Percentiles rank a stretch among this genome's conserved stretches.
These are phyloP conservation scores for Caiman crocodilus DNA, from an alignment of 2,797 vertebrate species.

Conservation along the genomic window DNA sequence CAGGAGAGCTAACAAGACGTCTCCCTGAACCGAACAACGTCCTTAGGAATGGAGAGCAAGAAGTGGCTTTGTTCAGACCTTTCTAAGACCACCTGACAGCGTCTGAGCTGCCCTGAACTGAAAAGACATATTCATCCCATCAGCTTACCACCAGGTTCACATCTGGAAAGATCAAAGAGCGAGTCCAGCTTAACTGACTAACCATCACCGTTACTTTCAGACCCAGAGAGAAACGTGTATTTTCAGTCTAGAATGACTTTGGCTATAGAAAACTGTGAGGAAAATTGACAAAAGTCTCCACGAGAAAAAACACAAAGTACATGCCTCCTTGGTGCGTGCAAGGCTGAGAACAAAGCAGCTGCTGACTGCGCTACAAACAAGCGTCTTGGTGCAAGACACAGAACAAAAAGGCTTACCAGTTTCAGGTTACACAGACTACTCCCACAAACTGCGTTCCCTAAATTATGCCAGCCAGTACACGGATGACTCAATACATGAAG, in stretches of 20 bases:
- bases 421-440: not conserved
- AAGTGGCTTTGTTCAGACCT: not conserved
- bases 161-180: not conserved
- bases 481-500: not conserved
- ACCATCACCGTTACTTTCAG: not conserved
- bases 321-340: not conserved
- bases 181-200: not conserved
- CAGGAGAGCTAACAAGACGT: not conserved
- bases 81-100: not conserved
- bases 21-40: not conserved
- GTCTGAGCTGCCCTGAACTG: not conserved
- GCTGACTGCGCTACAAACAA: not conserved
- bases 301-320: not conserved
- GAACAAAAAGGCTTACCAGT: not conserved
- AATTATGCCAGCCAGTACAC: not conserved
- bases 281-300: not conserved
- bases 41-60: not conserved
- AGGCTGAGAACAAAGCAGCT: not conserved
- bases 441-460: not conserved
- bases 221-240: not conserved
- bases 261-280: not conserved
- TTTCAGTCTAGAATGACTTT: not conserved
- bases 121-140: not conserved
- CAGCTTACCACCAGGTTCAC: not conserved
- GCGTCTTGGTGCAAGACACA: not conserved